Conservation (phyloP, 2,888 invertebrate species). For the Parnassius orleans region DNA sequence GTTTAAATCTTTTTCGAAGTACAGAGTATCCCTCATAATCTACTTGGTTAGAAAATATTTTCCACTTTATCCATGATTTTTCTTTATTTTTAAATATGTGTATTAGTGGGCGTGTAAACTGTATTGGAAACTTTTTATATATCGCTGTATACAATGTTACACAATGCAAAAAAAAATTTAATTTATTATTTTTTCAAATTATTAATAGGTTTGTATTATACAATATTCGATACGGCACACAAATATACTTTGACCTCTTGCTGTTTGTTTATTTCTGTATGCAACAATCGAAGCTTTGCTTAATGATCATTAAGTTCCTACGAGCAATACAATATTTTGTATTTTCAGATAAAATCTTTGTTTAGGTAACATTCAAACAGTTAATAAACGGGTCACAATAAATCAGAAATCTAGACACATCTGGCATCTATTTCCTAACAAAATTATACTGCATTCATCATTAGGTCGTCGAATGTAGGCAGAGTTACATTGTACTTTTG, state of each 20-base stretch:
- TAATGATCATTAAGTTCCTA: constrained; percentile 16
- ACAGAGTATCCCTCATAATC: too few relatives aligned
- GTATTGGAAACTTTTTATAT: too few relatives aligned
- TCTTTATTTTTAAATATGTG: too few relatives aligned
- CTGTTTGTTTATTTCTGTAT: constrained; percentile 2
- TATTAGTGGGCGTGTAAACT: too few relatives aligned
- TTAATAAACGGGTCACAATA: constrained; percentile 14
- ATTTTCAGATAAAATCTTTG: constrained; percentile 19
- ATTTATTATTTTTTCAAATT: too few relatives aligned
- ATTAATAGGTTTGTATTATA: background rate
- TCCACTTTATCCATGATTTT: too few relatives aligned
- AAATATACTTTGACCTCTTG: constrained; percentile 18
- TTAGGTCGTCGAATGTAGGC: constrained; percentile 13
- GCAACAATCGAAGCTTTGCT: background rate
- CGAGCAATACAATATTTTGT: constrained; percentile 17
- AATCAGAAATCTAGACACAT: constrained; percentile 14
- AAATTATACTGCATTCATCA: constrained; percentile 6
- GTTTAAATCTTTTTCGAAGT: too few relatives aligned
- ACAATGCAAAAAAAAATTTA: too few relatives aligned
- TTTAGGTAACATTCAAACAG: constrained; percentile 5
- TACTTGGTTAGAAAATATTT: too few relatives aligned
- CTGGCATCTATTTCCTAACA: constrained; percentile 17
- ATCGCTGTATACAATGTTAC: too few relatives aligned
- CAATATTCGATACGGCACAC: constrained; percentile 12
- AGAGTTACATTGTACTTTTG: constrained; percentile 3